Evolutionary conservation across 2,113 vertebrate genomes (phyloP), one percentile per base, ranked within the genome.

Genomic region (Austrofundulus limnaeus): DNA sequence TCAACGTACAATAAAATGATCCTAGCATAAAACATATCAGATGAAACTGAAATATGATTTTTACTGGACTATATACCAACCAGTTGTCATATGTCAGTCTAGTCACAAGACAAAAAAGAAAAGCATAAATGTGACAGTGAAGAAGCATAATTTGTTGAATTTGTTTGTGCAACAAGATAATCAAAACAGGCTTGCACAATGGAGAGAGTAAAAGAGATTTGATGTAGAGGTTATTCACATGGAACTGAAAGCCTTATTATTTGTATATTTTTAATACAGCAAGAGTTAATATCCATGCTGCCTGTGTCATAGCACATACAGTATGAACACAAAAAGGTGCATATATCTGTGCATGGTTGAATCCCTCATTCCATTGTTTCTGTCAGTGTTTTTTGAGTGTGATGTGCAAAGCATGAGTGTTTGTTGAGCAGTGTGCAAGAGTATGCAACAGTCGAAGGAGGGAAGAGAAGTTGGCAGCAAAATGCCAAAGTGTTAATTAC

Each of bases 401-500:
- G 16, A 47, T 62, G 48, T 78, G 58, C 25, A 28, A 28, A 7
- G 7, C 25, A 28, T 28, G 25, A n/a, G n/a, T n/a, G n/a, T n/a
- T n/a, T n/a, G n/a, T n/a, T n/a, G n/a, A 49, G 21, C 19, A 49
- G 51, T 10, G 45, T 31, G 50, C 45, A 58, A 76, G 63, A 70
- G 39, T 1, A 14, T 75, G 63, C 46, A 60, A 41, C 37, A 49
- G 62, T 59, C 45, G 58, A 72, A 19, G 28, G 21, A 63, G 66
- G 66, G 63, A 79, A 76, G 77, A 69, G 76, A 75, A 82, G 60
- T 83, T 78, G 81, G 61, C 87, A 87, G 78, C 55, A 56, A 69
- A 73, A 75, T 85, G 78, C 62, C 77, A 76, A 83, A 87, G 90
- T 89, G 91, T 90, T 93, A 93, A 92, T 92, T 89, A 91, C 83